Evolutionary conservation across 2,797 vertebrate genomes (phyloP), one percentile per base, ranked within the genome.

Genomic region (Aplochiton taeniatus): DNA sequence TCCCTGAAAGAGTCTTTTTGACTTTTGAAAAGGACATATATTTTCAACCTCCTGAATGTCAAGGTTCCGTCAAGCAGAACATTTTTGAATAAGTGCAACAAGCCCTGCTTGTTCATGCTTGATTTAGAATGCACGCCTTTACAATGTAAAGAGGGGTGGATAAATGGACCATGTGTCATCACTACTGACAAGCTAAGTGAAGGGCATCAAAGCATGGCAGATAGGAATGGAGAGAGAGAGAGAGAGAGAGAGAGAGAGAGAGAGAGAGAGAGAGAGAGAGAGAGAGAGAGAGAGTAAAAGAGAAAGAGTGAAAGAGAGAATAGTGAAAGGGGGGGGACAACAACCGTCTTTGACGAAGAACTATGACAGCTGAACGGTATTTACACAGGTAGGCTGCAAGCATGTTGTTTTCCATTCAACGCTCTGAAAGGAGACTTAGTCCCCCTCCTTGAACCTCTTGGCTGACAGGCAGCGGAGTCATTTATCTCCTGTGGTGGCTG

Each of bases 141-240:
- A 82, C 80, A 81, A 81, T 68, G 75, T 50, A n/a, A 65, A 60
- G 67, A 70, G 63, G 61, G 65, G 67, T 8, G 57, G 81, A 73
- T 85, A 83, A 84, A 88, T 82, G 67, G 58, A 11, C 19, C 48
- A 18, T 79, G 79, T 87, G 86, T 90, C 86, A 88, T 84, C 79
- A 17, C 66, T 42, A 61, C 77, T 87, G 86, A 89, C 87, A 85
- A 6, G 65, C 73, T 87, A 85, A 89, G 86, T 83, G 85, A 87
- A 84, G 87, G 79, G 85, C 69, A 86, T 88, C 89, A 84, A 88
- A 86, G 86, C 82, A 8, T 58, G 55, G 64, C 60, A 66, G 71
- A 55, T 67, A 45, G 62, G 72, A 75, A 69, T 71, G 71, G 72
- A 77, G 75, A 76, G 44, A 68, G 75, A 73, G 75, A 58, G 43